These are phyloP conservation scores for Hirudinaria manillensis DNA, from an alignment of 2,888 invertebrate species.

Conservation along the genomic window DNA sequence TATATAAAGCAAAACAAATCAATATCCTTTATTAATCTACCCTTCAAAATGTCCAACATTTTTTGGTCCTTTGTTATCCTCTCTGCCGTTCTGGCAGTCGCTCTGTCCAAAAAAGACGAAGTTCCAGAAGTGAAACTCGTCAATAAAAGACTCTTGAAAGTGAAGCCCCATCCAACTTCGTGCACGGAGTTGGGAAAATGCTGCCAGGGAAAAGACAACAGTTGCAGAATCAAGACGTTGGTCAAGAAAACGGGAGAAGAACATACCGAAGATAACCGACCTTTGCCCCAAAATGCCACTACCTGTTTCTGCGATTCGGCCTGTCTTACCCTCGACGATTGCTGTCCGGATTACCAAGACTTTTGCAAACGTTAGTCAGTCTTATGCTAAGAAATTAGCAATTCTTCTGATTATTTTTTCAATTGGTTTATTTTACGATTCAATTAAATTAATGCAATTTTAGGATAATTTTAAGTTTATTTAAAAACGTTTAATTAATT, in stretches of 20 bases:
- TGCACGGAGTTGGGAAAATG: slow-evolving; percentile 30
- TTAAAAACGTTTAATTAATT: too few relatives aligned
- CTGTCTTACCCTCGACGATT: slow-evolving; percentile 34
- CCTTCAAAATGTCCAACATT: too few relatives aligned
- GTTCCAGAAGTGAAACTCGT: background rate
- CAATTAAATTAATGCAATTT: too few relatives aligned
- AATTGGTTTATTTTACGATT: too few relatives aligned
- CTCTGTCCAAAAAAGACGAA: background rate
- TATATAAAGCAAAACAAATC: too few relatives aligned
- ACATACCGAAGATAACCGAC: background rate
- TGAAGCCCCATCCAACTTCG: background rate
- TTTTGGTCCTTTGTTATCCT: too few relatives aligned
- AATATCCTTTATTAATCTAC: too few relatives aligned
- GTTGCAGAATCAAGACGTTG: slow-evolving; percentile 29
- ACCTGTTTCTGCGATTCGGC: slow-evolving; percentile 36
- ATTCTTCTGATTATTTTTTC: background rate
- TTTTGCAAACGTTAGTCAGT: slow-evolving; percentile 22
- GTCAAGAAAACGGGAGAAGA: background rate
- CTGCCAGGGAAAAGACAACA: slow-evolving; percentile 36
- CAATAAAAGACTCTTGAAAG: background rate
- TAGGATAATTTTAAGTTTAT: too few relatives aligned
- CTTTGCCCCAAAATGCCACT: slow-evolving; percentile 15
- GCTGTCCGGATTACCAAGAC: slow-evolving; percentile 31
- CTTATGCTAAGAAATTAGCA: background rate
- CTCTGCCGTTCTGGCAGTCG: too few relatives aligned